Evolutionary conservation across 1,140 invertebrate species (phyloP).

Genomic region (Drosophila kepulauana): DNA sequence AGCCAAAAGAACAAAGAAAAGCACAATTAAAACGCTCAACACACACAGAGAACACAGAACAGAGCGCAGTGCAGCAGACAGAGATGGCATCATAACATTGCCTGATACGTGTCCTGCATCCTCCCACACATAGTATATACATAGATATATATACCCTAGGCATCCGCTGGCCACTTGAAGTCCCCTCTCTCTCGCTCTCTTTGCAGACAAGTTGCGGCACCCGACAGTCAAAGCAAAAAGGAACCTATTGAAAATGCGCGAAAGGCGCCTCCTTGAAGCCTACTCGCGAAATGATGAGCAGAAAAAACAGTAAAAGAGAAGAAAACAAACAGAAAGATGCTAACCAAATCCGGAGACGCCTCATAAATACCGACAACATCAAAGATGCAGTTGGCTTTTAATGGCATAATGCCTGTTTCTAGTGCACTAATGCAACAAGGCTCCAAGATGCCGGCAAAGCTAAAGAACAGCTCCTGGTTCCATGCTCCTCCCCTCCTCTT

Average conservation of each 20-base stretch:
- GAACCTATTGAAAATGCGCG: conserved; percentile 45
- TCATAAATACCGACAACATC: conserved; percentile 51
- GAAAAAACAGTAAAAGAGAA: neutral
- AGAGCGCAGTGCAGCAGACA: neutral
- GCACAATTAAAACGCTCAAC: conserved; percentile 80
- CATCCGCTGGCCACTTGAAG: conserved; percentile 62
- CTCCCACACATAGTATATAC: conserved; percentile 2
- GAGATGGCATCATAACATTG: conserved; percentile 33
- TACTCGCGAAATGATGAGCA: conserved; percentile 19
- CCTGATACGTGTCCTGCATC: conserved; percentile 22
- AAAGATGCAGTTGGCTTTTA: conserved; percentile 61
- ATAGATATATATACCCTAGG: conserved; percentile 7
- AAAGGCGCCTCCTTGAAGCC: conserved; percentile 41
- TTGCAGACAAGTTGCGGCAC: conserved; percentile 22
- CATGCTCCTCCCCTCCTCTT: neutral
- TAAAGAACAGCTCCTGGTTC: conserved; percentile 1
- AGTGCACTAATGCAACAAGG: conserved; percentile 37
- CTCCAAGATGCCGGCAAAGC: conserved; percentile 1
- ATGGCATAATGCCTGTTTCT: conserved; percentile 46
- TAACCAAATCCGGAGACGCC: conserved; percentile 23
- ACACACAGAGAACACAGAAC: conserved; percentile 6
- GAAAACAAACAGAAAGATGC: neutral
- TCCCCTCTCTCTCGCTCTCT: conserved; percentile 19
- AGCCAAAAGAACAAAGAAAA: conserved; percentile 79
- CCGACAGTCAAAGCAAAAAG: conserved; percentile 40